These are phyloP conservation scores for Rafetus swinhoei DNA, from an alignment of 2,113 vertebrate genomes.

Conservation along the genomic window DNA sequence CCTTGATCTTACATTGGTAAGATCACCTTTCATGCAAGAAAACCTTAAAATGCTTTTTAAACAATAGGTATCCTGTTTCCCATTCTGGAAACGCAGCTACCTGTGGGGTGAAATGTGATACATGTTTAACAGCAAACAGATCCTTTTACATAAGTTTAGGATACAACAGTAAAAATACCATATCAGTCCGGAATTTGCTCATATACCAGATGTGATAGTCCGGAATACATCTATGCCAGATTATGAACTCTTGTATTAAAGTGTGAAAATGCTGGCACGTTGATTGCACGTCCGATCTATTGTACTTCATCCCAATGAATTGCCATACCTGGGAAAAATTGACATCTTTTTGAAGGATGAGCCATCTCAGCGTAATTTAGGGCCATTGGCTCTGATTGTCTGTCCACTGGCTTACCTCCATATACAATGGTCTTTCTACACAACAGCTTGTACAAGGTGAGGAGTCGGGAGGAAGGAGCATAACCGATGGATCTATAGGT, in stretches of 20 bases:
- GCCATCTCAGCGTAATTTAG: rapidly evolving
- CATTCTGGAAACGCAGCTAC: background rate
- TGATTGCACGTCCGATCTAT: background rate
- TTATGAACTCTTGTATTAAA: background rate
- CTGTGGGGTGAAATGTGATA: rapidly evolving
- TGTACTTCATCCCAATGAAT: background rate
- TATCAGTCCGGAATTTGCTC: background rate
- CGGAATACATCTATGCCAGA: background rate
- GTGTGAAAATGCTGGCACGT: rapidly evolving
- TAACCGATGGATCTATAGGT: background rate
- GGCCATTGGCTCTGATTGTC: background rate
- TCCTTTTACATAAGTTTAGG: rapidly evolving
- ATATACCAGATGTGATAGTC: rapidly evolving
- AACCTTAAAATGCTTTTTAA: background rate
- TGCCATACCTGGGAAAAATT: background rate
- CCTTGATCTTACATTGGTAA: background rate
- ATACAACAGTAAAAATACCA: background rate
- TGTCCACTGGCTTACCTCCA: rapidly evolving
- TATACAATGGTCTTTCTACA: background rate
- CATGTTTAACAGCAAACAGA: background rate
- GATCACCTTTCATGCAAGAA: background rate
- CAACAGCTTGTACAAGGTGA: rapidly evolving
- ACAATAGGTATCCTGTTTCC: background rate
- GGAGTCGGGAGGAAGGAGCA: background rate
- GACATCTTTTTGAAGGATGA: background rate